A percentile compares a stretch with the other conserved stretches of the same genome.
Evolutionary conservation across 2,113 vertebrate species (phyloP).

Genomic region (Myanophis thanlyinensis): DNA sequence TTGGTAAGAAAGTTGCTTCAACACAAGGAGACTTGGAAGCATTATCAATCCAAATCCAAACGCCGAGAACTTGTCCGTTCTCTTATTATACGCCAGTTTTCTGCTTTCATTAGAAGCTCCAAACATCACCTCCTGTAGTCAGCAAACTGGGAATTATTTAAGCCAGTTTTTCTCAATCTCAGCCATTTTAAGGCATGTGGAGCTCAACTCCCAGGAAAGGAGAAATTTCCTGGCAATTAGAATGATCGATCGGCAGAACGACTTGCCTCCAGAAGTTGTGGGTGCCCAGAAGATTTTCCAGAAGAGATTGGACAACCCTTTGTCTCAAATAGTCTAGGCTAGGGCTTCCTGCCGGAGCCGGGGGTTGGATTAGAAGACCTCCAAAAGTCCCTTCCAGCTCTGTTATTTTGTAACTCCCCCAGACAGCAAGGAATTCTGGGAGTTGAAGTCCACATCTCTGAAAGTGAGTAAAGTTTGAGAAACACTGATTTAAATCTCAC

Average conservation of each 20-base stretch:
- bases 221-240: too few relatives aligned
- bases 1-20: background rate
- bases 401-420: too few relatives aligned
- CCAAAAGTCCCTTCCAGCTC: too few relatives aligned
- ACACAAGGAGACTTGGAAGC: background rate
- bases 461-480: background rate
- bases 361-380: too few relatives aligned
- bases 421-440: background rate
- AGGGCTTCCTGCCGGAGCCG: too few relatives aligned
- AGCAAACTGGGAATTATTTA: background rate
- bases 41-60: background rate
- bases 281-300: too few relatives aligned
- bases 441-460: background rate
- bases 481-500: conserved; percentile 10
- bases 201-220: background rate
- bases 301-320: too few relatives aligned
- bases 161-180: background rate
- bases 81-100: background rate
- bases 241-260: too few relatives aligned
- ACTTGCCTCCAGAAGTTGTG: too few relatives aligned
- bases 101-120: background rate
- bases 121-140: fast-evolving
- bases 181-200: background rate
- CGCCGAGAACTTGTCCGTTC: background rate
- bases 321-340: too few relatives aligned